A percentile compares a stretch with the other conserved stretches of the same genome.
phyloP scores from a whole-genome alignment of 2,797 vertebrate genomes.

The Chrysocyon brachyurus region DNA sequence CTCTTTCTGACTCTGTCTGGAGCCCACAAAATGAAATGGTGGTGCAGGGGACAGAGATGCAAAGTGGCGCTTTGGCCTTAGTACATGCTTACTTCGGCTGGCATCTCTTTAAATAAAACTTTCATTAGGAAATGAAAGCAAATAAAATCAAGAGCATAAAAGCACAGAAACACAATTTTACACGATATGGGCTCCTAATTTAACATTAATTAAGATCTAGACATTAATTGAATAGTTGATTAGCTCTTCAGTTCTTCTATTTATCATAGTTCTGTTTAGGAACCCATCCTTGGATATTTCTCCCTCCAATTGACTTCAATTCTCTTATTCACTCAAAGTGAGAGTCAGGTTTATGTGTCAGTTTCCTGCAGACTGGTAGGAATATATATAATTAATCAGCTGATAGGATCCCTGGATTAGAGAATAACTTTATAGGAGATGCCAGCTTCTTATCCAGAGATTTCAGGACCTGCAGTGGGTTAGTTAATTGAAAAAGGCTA shows the following conservation, averaged over 20 bases:
- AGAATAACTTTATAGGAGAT: background rate
- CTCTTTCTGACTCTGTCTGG: background rate
- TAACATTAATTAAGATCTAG: background rate
- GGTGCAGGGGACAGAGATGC: background rate
- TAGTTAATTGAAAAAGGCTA: background rate
- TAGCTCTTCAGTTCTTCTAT: background rate
- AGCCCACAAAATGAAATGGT: background rate
- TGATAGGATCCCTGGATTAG: background rate
- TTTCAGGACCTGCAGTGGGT: background rate
- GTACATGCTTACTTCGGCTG: background rate
- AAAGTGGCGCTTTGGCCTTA: background rate
- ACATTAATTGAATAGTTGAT: background rate
- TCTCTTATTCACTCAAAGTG: background rate
- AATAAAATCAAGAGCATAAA: background rate
- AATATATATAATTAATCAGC: background rate
- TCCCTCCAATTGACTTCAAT: background rate
- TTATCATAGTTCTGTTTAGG: background rate
- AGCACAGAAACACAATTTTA: background rate
- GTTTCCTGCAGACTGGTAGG: background rate
- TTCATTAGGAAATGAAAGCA: conserved; percentile 25
- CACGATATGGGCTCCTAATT: background rate
- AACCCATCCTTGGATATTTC: background rate
- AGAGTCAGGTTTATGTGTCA: background rate
- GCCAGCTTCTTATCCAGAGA: background rate
- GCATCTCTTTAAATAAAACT: conserved; percentile 27